These are phyloP conservation scores for Drosophila ohnishii DNA, from an alignment of 1,140 invertebrate species.

Conservation along the genomic window DNA sequence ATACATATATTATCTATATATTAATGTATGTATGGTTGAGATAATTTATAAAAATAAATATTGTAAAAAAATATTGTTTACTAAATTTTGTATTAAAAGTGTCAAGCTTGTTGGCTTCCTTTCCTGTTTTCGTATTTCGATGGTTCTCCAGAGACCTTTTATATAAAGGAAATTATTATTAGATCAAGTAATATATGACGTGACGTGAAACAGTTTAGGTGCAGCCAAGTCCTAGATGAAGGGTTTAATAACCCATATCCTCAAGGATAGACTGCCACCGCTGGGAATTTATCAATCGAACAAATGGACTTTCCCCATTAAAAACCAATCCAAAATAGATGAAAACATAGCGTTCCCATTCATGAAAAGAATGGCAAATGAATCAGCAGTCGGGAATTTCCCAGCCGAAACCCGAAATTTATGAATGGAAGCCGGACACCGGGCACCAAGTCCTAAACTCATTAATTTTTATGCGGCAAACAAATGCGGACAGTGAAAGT, in stretches of 20 bases:
- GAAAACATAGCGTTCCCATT: conserved; percentile 50
- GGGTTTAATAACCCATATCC: not conserved
- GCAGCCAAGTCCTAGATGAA: not conserved
- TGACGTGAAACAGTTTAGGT: no score
- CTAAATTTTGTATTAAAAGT: no score
- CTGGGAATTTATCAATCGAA: conserved; percentile 19
- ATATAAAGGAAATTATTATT: not conserved
- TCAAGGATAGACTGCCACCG: not conserved
- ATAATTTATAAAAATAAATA: no score
- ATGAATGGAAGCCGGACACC: conserved; percentile 59
- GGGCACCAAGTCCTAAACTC: conserved; percentile 41
- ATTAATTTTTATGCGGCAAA: conserved; percentile 70
- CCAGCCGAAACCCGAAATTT: conserved; percentile 36
- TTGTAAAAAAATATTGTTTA: no score
- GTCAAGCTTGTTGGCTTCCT: no score
- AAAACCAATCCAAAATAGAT: conserved; percentile 56
- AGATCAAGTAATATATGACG: no score
- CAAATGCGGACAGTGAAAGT: conserved; percentile 66
- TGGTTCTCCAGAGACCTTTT: not conserved
- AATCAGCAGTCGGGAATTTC: conserved; percentile 53
- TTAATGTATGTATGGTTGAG: no score
- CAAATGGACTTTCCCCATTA: conserved; percentile 63
- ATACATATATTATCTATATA: no score
- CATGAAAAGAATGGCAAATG: conserved; percentile 40
- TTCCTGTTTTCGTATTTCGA: not conserved